phyloP scores from a whole-genome alignment of 2,888 invertebrate genomes.

The Tricholauxania praeusta region DNA sequence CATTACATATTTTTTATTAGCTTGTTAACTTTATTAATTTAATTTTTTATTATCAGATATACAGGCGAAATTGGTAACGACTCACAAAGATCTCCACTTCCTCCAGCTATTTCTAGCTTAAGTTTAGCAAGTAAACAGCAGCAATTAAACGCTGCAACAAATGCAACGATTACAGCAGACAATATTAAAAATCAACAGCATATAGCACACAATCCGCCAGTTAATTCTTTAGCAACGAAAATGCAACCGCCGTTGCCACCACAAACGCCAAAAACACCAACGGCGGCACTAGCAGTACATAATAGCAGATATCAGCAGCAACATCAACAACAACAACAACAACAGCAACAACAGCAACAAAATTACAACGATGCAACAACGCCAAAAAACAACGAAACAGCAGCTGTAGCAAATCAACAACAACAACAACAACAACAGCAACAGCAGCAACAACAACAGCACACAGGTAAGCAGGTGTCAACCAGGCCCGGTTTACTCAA shows the following conservation, averaged over 20 bases:
- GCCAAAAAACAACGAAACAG: constrained; percentile 48
- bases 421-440: constrained; percentile 38
- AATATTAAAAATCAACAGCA: constrained; percentile 32
- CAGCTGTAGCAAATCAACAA: constrained; percentile 44
- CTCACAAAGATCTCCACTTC: constrained; percentile 68
- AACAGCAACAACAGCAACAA: constrained; percentile 43
- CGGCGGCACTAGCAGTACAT: constrained; percentile 36
- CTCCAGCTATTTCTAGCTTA: constrained; percentile 67
- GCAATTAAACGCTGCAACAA: constrained; percentile 36
- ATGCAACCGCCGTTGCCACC: constrained; percentile 55
- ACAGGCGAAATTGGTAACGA: constrained; percentile 67
- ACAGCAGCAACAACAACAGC: constrained; percentile 45
- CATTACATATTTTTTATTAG: too few relatives aligned
- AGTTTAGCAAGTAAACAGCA: constrained; percentile 63
- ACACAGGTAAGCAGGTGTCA: constrained; percentile 61
- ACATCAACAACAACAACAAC: constrained; percentile 40
- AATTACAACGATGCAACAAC: constrained; percentile 47
- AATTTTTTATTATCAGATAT: constrained; percentile 56
- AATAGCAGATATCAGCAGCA: constrained; percentile 42
- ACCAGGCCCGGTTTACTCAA: constrained; percentile 64
- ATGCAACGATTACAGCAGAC: constrained; percentile 28
- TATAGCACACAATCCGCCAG: constrained; percentile 18
- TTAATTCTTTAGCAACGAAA: constrained; percentile 38
- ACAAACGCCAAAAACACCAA: constrained; percentile 36
- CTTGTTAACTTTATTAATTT: too few relatives aligned